phyloP scores from a whole-genome alignment of 2,888 invertebrate genomes.

The Dynastes grantii region DNA sequence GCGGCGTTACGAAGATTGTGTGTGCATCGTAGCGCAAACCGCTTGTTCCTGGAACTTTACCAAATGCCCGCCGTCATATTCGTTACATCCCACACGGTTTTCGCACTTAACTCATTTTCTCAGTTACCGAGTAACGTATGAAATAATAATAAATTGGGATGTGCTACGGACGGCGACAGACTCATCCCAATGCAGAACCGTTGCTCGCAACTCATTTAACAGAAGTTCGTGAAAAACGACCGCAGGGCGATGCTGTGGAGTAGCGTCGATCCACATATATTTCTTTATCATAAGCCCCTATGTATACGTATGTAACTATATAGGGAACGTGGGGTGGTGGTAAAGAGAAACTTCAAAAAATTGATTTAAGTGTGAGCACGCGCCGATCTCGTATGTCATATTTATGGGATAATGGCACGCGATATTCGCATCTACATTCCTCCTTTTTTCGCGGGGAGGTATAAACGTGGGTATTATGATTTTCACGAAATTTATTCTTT shows the following conservation, averaged over 20 bases:
- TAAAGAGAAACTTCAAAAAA: slow-evolving; percentile 38
- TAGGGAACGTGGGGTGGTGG: not conserved
- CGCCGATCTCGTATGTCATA: slow-evolving; percentile 6
- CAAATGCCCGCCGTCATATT: slow-evolving; percentile 17
- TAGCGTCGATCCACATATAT: slow-evolving; percentile 5
- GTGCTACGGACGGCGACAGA: not conserved
- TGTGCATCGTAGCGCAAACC: not conserved
- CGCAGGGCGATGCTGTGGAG: not conserved
- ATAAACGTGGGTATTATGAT: too few species aligned
- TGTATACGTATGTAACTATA: not conserved
- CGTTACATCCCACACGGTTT: slow-evolving; percentile 20
- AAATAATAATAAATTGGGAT: slow-evolving; percentile 30
- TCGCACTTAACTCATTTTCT: slow-evolving; percentile 26
- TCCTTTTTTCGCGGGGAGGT: not conserved
- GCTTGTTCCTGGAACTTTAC: slow-evolving; percentile 19
- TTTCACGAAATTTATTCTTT: too few species aligned
- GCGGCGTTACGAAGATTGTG: not conserved
- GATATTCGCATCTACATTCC: slow-evolving; percentile 19
- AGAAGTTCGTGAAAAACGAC: slow-evolving; percentile 18
- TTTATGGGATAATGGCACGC: slow-evolving; percentile 30
- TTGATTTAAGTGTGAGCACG: slow-evolving; percentile 32
- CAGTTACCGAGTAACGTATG: slow-evolving; percentile 26
- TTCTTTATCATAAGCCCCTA: not conserved
- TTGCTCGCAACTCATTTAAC: slow-evolving; percentile 22
- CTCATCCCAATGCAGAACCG: slow-evolving; percentile 2